Evolutionary conservation across 2,797 vertebrate species (phyloP), one percentile per base, ranked within the genome.

Genomic region (Atherinosoma microstoma): DNA sequence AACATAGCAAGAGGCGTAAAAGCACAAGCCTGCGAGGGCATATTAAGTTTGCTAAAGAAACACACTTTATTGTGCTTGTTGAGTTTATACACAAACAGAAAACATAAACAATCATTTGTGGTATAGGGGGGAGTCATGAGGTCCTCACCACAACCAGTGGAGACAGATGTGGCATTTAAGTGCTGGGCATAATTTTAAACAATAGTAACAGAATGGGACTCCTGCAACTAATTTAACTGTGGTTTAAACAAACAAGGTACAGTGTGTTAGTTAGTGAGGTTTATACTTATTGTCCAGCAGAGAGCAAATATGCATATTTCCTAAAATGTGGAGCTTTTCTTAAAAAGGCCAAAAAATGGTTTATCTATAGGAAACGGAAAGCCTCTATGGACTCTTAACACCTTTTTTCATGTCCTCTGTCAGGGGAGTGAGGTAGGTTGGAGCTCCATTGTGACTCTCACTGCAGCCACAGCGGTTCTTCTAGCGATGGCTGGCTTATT

Each of bases 351-450:
- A 24, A 40, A 15, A 13, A 15, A 0, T 3, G 8, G 35, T 70
- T 75, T 24, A 40, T 56, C 32, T 57, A 16, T 75, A 61, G 29
- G 51, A 29, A 56, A 70, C 16, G 3, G 40, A 42, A 6, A 35
- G 24, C 70, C 27, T 57, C 53, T 54, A 7, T 61, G 34, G 38
- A 59, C 67, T 49, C 72, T 30, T 85, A 75, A 88, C 74, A 15
- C 1, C 54, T 75, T 27, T 82, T 69, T 64, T 66, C 68, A 54
- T 87, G 66, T 91, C 64, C 87, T 73, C 84, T 84, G 71, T 78
- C 86, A 95, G 94, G 87, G 91, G 89, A 89, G 90, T 92, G 91
- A 93, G 88, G 86, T 94, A 93, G 92, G 87, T 78, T 94, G 92
- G 94, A 94, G 87, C 89, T 93, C 93, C 87, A 89, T 94, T 82